A percentile compares a stretch with the other conserved stretches of the same genome.
phyloP scores from a whole-genome alignment of 2,888 invertebrate species.

The Oscheius sp. region DNA sequence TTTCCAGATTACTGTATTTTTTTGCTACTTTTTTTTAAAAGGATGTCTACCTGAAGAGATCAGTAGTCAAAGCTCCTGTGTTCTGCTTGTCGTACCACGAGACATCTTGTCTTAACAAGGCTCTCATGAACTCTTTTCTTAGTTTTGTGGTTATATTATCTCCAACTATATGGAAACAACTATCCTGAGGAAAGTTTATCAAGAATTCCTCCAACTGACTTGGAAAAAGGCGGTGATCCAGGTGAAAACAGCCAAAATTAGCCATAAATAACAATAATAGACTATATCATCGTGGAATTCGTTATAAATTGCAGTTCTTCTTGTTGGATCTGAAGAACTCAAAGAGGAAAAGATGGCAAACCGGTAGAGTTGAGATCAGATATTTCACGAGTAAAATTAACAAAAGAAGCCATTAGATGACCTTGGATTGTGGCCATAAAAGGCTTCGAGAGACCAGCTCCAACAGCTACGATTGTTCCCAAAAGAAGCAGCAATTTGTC shows the following conservation, averaged over 20 bases:
- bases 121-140: constrained; percentile 71
- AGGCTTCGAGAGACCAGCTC: neutral
- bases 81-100: constrained; percentile 72
- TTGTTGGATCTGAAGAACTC: neutral
- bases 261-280: constrained; percentile 42
- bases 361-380: neutral
- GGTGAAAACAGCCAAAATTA: constrained; percentile 48
- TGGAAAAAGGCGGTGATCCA: constrained; percentile 33
- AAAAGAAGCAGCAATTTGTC: neutral
- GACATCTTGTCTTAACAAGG: constrained; percentile 70
- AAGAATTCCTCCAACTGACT: neutral
- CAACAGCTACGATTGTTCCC: neutral
- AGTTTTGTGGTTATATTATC: constrained; percentile 73
- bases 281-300: neutral
- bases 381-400: neutral
- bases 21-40: neutral
- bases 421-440: neutral
- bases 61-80: constrained; percentile 72
- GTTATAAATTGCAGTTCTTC: neutral
- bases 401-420: neutral
- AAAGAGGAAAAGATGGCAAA: neutral
- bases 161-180: constrained; percentile 71
- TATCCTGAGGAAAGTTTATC: constrained; percentile 56
- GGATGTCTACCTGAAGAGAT: constrained; percentile 72
- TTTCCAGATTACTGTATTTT: constrained; percentile 62